Conservation (phyloP, 2,888 invertebrate genomes). For the Drosophila lutescens region DNA sequence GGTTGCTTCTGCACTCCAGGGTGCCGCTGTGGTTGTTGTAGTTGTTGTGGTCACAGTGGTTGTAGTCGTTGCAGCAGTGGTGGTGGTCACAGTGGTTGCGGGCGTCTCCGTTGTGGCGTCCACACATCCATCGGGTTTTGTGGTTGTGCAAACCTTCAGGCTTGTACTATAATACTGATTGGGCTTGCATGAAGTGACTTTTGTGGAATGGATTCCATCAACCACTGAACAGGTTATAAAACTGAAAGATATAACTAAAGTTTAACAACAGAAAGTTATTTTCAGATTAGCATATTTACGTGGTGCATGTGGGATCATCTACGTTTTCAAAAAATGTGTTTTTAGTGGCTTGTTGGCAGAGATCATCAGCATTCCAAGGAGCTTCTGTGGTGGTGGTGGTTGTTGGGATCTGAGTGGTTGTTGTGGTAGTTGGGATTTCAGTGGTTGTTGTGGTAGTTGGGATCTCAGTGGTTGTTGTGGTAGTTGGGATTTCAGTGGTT, state of each 20-base stretch:
- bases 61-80: neutral
- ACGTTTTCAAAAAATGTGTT: conserved; percentile 26
- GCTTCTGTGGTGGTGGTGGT: neutral
- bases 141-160: neutral
- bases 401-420: neutral
- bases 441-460: conserved; percentile 4
- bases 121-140: conserved; percentile 8
- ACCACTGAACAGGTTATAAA: conserved; percentile 14
- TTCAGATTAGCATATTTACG: conserved; percentile 21
- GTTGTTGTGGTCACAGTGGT: conserved; percentile 12
- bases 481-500: neutral
- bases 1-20: conserved; percentile 26
- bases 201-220: conserved; percentile 8
- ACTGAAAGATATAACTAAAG: neutral
- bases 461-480: neutral
- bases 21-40: neutral
- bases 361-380: conserved; percentile 14
- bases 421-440: neutral
- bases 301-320: conserved; percentile 47
- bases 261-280: neutral
- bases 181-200: neutral
- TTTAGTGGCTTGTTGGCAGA: conserved; percentile 18
- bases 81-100: conserved; percentile 11
- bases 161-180: conserved; percentile 5
- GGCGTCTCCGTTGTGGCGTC: neutral